A percentile compares a stretch with the other conserved stretches of the same genome.
phyloP scores from a whole-genome alignment of 2,888 invertebrate species.

The Temnothorax ravouxi region DNA sequence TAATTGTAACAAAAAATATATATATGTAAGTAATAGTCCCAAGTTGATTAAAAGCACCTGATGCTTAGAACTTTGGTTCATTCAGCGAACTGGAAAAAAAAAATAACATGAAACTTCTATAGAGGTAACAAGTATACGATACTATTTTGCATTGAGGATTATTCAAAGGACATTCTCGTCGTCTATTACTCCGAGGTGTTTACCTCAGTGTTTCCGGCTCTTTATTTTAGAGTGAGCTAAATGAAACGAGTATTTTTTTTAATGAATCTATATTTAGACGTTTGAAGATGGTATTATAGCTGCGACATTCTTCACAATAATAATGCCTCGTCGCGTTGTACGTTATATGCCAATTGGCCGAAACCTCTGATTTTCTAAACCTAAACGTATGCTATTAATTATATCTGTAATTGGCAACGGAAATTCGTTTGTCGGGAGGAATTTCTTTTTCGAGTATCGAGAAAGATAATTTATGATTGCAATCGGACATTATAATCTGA shows the following conservation, averaged over 20 bases:
- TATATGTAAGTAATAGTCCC: too few relatives aligned
- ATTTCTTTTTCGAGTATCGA: background rate
- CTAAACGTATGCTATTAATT: background rate
- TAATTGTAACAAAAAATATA: too few relatives aligned
- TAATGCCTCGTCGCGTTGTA: background rate
- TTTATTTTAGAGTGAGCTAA: background rate
- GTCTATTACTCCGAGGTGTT: background rate
- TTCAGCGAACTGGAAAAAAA: background rate
- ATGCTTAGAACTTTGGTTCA: background rate
- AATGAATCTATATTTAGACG: conserved; percentile 32
- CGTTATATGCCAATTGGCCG: conserved; percentile 33
- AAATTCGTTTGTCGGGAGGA: background rate
- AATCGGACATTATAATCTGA: background rate
- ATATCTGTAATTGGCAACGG: conserved; percentile 14
- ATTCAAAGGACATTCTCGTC: background rate
- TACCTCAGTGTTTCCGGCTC: background rate
- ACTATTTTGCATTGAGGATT: background rate
- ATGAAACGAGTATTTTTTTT: conserved; percentile 10
- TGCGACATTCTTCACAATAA: background rate
- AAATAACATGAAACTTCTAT: background rate
- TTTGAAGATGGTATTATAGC: conserved; percentile 31
- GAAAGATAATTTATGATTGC: background rate
- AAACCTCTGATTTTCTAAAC: conserved; percentile 5
- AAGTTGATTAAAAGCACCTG: background rate
- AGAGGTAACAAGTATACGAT: background rate